Percentiles rank a stretch among this genome's conserved stretches.
phyloP scores from a whole-genome alignment of 1,140 invertebrate genomes.

The Polypedilum vanderplanki region DNA sequence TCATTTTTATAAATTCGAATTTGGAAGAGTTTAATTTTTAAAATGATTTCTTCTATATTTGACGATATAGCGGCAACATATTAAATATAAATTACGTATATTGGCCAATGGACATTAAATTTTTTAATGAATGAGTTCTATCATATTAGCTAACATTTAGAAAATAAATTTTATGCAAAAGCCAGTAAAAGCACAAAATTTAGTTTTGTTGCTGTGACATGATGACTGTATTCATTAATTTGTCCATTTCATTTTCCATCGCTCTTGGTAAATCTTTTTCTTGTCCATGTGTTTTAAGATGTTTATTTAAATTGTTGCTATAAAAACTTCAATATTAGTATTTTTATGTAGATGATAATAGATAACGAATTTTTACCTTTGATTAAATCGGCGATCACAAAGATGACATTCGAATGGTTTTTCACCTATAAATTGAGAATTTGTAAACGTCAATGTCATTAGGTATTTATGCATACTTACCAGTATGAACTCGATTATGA shows the following conservation, averaged over 20 bases:
- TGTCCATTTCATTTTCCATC: conserved; percentile 20
- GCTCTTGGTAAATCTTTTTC: neutral
- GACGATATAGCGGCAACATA: neutral
- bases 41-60: neutral
- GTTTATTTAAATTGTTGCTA: conserved; percentile 22
- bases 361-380: neutral
- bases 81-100: neutral
- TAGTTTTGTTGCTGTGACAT: neutral
- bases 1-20: neutral
- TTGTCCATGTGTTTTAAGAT: neutral
- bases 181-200: neutral
- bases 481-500: conserved; percentile 1
- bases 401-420: neutral
- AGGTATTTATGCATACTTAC: too few relatives aligned
- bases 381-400: conserved; percentile 1
- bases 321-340: too few relatives aligned
- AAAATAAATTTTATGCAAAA: neutral
- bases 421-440: neutral
- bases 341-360: too few relatives aligned
- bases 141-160: neutral
- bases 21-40: neutral
- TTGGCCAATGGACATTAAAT: neutral
- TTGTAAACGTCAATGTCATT: neutral
- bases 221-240: conserved; percentile 5
- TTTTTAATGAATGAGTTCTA: neutral